A percentile compares a stretch with the other conserved stretches of the same genome.
phyloP scores from a whole-genome alignment of 2,888 invertebrate species.

The Linyphia triangularis region DNA sequence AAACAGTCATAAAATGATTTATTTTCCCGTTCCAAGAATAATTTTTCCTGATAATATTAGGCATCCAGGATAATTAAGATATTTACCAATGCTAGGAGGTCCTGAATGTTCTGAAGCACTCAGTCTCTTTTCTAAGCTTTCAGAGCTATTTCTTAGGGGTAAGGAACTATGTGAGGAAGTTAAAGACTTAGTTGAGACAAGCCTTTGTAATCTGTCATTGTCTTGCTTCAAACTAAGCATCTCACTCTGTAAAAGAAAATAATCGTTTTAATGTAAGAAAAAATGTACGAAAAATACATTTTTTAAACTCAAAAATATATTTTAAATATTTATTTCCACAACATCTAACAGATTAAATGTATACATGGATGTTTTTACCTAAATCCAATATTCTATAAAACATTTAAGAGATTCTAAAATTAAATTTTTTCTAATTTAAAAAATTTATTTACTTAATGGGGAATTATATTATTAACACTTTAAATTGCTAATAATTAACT shows the following conservation, averaged over 20 bases:
- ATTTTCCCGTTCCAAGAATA: background rate
- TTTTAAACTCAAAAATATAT: background rate
- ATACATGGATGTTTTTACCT: no score
- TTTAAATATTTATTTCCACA: no score
- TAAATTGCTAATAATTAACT: no score
- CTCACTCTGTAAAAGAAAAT: slow-evolving; percentile 85
- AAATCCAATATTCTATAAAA: no score
- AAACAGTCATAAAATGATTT: background rate
- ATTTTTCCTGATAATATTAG: background rate
- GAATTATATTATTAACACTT: no score
- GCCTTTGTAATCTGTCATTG: slow-evolving; percentile 93
- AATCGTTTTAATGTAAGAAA: background rate
- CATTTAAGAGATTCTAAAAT: background rate
- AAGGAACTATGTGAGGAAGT: slow-evolving; percentile 83
- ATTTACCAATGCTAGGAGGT: slow-evolving; percentile 74
- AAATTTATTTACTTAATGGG: no score
- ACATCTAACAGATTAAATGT: no score
- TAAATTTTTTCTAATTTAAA: no score
- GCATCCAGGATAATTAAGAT: background rate
- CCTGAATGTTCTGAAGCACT: slow-evolving; percentile 76
- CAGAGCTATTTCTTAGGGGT: slow-evolving; percentile 76
- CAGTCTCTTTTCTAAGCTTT: slow-evolving; percentile 75
- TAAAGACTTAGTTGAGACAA: slow-evolving; percentile 84
- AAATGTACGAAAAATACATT: background rate
- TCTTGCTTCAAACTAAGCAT: slow-evolving; percentile 98